Evolutionary conservation across 2,888 invertebrate genomes (phyloP), one percentile per base, ranked within the genome.

Genomic region (Drosophila nigricruria): DNA sequence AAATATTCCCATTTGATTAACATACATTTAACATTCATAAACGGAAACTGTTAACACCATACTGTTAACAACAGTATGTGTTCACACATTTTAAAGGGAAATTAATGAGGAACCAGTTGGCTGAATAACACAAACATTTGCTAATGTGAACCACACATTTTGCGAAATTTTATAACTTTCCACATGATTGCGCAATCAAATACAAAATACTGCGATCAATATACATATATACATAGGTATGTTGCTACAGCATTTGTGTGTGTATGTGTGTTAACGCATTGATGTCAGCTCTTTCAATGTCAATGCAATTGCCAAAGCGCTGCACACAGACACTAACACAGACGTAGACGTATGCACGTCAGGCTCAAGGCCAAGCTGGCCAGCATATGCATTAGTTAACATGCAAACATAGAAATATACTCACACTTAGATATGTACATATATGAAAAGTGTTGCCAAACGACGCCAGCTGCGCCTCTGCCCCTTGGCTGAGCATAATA

Each of bases 351-450:
- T 16, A 5, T 1, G 14, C 27, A 57, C 60, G 52, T n/a, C 58
- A 42, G 64, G 53, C 52, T 90, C 79, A 90, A 90, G 90, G 90
- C 79, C 87, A 83, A 69, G 70, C 81, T 87, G 84, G 70, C 90
- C 90, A 83, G 75, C 63, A 64, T 63, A 63, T 81, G 69, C 52
- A 64, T 58, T 79, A 43, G 23, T 56, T 27, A 58, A 63, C 43
- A 60, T 71, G 42, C 47, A 52, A 30, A 58, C 36, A 47, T 50
- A 56, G 40, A 56, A 56, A 50, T 49, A 38, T 16, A 59, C n/a
- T 42, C 32, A 25, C 30, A 63, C 49, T 49, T 38, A 30, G 40
- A 54, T 25, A 43, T n/a, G 56, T 66, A 47, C 52, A 10, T 34
- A 38, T 25, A 25, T 49, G 14, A 57, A 23, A 52, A 25, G 38